A percentile compares a stretch with the other conserved stretches of the same genome.
These are phyloP conservation scores for Luffia ferchaultella DNA, from an alignment of 2,888 invertebrate genomes.

Conservation along the genomic window DNA sequence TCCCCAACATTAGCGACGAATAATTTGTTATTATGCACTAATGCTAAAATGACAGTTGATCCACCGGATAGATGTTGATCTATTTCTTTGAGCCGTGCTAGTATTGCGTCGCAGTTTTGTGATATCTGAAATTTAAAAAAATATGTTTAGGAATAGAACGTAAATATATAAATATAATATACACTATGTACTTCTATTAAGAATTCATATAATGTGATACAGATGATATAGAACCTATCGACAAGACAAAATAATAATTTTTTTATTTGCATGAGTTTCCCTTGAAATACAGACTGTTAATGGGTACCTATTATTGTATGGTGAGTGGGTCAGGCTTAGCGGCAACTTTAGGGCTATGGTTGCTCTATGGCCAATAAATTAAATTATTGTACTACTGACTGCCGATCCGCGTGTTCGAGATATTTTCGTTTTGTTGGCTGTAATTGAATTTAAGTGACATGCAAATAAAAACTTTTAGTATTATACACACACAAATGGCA, in stretches of 20 bases:
- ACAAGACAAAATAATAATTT: constrained; percentile 6
- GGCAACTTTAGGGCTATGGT: too few species aligned
- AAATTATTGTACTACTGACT: too few species aligned
- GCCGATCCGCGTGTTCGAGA: too few species aligned
- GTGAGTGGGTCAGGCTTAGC: too few species aligned
- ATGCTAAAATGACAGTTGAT: constrained; percentile 82
- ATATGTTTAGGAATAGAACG: background rate
- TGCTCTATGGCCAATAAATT: too few species aligned
- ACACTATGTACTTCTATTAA: constrained; percentile 1
- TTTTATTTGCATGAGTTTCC: too few species aligned
- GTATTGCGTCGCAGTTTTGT: constrained; percentile 52
- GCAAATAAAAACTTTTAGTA: too few species aligned
- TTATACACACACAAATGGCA: too few species aligned
- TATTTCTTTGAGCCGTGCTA: constrained; percentile 75
- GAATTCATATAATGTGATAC: background rate
- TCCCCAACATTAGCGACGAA: constrained; percentile 91
- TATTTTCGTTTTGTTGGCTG: too few species aligned
- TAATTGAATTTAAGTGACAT: too few species aligned
- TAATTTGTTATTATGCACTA: constrained; percentile 78
- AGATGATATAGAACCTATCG: background rate
- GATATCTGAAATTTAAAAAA: constrained; percentile 32
- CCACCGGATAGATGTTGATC: constrained; percentile 84
- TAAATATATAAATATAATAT: constrained; percentile 7
- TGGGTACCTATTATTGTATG: too few species aligned
- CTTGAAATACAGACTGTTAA: too few species aligned